phyloP scores from a whole-genome alignment of 2,113 vertebrate species.

The Cygnus atratus region DNA sequence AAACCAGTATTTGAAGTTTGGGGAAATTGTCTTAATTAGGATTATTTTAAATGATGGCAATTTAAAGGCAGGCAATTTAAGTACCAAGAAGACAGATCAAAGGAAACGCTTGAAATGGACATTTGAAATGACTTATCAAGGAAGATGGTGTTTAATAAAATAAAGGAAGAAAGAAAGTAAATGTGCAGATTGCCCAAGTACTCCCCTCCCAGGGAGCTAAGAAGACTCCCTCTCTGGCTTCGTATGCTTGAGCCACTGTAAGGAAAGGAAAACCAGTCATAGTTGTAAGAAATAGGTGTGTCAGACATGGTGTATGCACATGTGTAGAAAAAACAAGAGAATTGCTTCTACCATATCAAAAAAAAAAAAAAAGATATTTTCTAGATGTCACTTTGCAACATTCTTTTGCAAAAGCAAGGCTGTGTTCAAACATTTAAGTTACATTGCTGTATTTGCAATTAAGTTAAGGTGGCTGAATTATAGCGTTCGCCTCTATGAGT shows the following conservation, averaged over 20 bases:
- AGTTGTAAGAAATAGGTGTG: background rate
- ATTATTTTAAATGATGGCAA: slow-evolving; percentile 51
- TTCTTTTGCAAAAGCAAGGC: background rate
- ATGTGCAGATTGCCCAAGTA: background rate
- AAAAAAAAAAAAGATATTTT: background rate
- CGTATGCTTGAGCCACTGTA: background rate
- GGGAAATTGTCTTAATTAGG: slow-evolving; percentile 55
- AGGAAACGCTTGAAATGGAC: slow-evolving; percentile 46
- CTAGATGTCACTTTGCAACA: background rate
- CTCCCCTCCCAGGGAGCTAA: background rate
- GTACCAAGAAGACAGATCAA: slow-evolving; percentile 60
- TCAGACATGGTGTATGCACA: background rate
- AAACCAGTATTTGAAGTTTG: slow-evolving; percentile 61
- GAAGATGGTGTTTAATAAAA: slow-evolving; percentile 47
- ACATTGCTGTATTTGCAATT: background rate
- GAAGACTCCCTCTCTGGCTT: background rate
- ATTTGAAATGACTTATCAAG: slow-evolving; percentile 38
- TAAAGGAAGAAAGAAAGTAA: background rate
- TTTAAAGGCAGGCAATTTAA: slow-evolving; percentile 60
- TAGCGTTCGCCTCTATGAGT: background rate
- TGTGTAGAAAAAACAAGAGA: background rate
- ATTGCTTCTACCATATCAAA: background rate
- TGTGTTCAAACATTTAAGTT: background rate
- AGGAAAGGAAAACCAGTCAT: background rate
- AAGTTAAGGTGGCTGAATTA: background rate